Evolutionary conservation across 2,113 vertebrate species (phyloP), one percentile per base, ranked within the genome.

Genomic region (Scopus umbretta): DNA sequence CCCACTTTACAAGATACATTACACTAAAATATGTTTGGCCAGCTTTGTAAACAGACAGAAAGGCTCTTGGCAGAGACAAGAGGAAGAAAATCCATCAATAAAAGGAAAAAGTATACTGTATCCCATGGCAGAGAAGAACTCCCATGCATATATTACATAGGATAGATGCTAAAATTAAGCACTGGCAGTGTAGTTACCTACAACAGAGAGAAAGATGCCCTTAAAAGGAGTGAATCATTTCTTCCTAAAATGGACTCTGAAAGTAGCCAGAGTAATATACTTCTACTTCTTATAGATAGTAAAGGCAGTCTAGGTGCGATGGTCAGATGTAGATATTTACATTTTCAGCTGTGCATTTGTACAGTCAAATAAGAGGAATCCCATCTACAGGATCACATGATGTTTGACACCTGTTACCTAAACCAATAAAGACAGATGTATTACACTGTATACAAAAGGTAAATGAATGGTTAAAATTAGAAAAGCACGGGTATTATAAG

Each of bases 191-290:
- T 34, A 84, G 65, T 67, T 96, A 75, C 79, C 65, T 94, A 49
- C 43, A 85, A 56, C 22, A 62, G 32, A 94, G 20, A 58, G 49
- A 88, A 91, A 93, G 52, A 85, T 70, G 52, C 3, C 94, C 90
- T 82, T 93, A 93, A 90, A 96, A 94, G 96, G 96, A 96, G 22
- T 58, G 80, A 75, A 91, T 20, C 0, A 29, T 72, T 96, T 92
- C 61, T 94, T 94, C 87, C 87, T 87, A 87, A 96, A 91, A 88
- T 80, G 80, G 67, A 36, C 86, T 70, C 11, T 49, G 26, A 86
- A 94, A 81, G 43, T n/a, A 71, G 27, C 2, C 47, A 63, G 63
- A 81, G 43, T 78, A 67, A 81, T 75, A 45, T 7, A 53, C 25
- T 80, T 86, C 43, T 59, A 16, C n/a, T 92, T 89, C 26, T 34